Evolutionary conservation across 2,113 vertebrate genomes (phyloP).

Genomic region (Megalops atlanticus): DNA sequence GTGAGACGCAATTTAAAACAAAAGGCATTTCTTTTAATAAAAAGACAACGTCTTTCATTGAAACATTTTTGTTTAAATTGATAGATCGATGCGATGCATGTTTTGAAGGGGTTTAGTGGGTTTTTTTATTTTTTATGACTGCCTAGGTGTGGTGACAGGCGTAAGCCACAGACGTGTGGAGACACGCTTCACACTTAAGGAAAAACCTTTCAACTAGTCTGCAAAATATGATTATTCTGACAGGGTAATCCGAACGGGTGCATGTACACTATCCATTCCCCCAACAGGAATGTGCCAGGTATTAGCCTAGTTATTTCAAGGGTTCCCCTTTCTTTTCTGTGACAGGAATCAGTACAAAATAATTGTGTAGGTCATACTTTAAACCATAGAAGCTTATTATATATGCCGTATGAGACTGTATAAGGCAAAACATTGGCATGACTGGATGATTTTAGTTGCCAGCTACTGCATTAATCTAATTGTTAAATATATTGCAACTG

Average conservation of each 20-base stretch:
- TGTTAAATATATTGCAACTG: no score
- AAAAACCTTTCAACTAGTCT: constrained; percentile 58
- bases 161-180: constrained; percentile 63
- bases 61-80: background rate
- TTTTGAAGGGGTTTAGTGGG: constrained; percentile 23
- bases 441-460: no score
- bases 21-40: background rate
- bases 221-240: constrained; percentile 62
- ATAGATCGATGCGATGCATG: constrained; percentile 47
- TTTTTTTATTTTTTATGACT: constrained; percentile 24
- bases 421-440: no score
- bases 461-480: no score
- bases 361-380: background rate
- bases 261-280: constrained; percentile 24
- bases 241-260: constrained; percentile 40
- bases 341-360: constrained; percentile 24
- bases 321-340: constrained; percentile 7
- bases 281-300: constrained; percentile 33
- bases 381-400: background rate
- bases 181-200: constrained; percentile 59
- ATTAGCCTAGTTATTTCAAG: constrained; percentile 41
- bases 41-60: background rate
- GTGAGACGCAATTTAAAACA: background rate
- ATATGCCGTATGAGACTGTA: background rate
- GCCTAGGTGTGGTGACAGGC: constrained; percentile 73